Evolutionary conservation across 2,888 invertebrate species (phyloP).

Genomic region (Alloplasta piceator): DNA sequence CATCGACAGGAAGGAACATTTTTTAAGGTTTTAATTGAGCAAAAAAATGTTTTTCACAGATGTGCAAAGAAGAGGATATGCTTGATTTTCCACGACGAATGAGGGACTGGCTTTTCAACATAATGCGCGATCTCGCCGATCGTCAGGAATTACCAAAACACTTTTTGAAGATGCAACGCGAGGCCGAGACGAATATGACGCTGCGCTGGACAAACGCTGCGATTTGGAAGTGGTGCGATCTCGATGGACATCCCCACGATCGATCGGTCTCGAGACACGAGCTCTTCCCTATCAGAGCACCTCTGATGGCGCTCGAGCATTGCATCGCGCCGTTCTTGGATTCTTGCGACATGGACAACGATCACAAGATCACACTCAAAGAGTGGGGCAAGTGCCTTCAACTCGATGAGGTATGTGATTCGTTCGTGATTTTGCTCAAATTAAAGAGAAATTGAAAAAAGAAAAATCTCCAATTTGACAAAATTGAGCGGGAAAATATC

Average conservation of each 20-base stretch:
- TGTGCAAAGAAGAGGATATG: slow-evolving; percentile 94
- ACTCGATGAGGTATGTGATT: slow-evolving; percentile 88
- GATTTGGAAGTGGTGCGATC: slow-evolving; percentile 99
- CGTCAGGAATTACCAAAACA: slow-evolving; percentile 92
- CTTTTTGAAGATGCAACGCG: slow-evolving; percentile 93
- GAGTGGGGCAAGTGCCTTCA: slow-evolving; percentile 97
- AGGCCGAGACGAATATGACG: slow-evolving; percentile 94
- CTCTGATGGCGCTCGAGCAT: slow-evolving; percentile 97
- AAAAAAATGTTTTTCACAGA: slow-evolving; percentile 85
- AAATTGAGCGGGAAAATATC: too few relatives aligned
- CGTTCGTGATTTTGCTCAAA: slow-evolving; percentile 3
- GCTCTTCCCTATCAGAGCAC: slow-evolving; percentile 97
- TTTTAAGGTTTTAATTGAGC: too few relatives aligned
- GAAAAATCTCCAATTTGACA: neutral
- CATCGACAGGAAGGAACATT: too few relatives aligned
- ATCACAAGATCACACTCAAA: slow-evolving; percentile 94
- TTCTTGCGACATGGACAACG: slow-evolving; percentile 93
- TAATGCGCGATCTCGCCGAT: slow-evolving; percentile 97
- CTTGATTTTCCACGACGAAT: slow-evolving; percentile 97
- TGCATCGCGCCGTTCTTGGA: slow-evolving; percentile 98
- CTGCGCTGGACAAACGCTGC: slow-evolving; percentile 96
- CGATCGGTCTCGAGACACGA: slow-evolving; percentile 96
- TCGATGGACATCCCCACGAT: slow-evolving; percentile 96
- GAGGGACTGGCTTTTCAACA: slow-evolving; percentile 99
- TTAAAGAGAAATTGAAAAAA: neutral